Base-by-base conservation (phyloP, 2,113 vertebrate species). In the Athene noctua region DNA sequence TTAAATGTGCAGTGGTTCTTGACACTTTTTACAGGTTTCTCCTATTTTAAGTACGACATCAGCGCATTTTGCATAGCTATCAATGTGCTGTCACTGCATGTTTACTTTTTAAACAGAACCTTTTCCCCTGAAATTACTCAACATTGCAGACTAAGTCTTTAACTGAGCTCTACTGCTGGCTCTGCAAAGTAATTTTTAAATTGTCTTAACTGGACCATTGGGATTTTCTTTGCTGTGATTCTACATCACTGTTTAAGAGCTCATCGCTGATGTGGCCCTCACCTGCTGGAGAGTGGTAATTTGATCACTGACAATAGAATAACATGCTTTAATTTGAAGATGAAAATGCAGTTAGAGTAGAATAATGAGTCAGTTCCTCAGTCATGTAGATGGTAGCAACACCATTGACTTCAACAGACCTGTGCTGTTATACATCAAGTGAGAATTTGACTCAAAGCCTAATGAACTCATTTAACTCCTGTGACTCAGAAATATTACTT, bases 381-480 rank as follows among this genome's bases (percentile, higher is more conserved):
- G 7, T 51, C 3, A 0, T 70, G 29, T 66, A 59, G 65, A 42
- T 38, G 42, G 49, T 29, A 68, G 63, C 34, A 54, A 57, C 18
- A n/a, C n/a, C 29, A 21, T 17, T 92, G 83, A 59, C 65, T 92
- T 90, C 34, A 36, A 5, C 1, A 36, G 74, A 68, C 66, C 52
- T 75, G 15, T 71, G 55, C 51, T 78, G 8, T 90, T 92, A 72
- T 49, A 54, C 29, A 55, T 71, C 38, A 81, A 18, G 54, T 86
- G 49, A 79, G 66, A 75, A 79, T 89, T 95, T 96, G 68, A 74
- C 73, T 87, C 70, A 61, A 42, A 72, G 36, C 36, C n/a, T 92
- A 77, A 94, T 77, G 61, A 95, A 90, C 70, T 92, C 40, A 47
- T 83, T 93, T 95, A 80, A 54, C 49, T 77, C 34, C 65, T 42